These are phyloP conservation scores for Nothocercus julius DNA, from an alignment of 2,113 vertebrate species.

Conservation along the genomic window DNA sequence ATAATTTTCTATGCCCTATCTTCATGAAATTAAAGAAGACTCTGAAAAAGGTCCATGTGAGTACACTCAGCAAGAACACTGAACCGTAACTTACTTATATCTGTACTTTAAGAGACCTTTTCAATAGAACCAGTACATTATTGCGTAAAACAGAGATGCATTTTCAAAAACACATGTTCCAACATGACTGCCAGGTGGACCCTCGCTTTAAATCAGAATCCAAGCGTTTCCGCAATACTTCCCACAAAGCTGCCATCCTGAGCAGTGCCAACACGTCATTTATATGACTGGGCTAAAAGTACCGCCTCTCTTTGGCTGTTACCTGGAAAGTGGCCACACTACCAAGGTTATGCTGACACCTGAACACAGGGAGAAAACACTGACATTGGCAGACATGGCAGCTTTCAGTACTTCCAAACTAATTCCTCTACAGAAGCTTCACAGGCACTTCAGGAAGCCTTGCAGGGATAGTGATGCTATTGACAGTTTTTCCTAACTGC, in stretches of 20 bases:
- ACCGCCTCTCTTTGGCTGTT: background rate
- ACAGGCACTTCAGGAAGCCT: background rate
- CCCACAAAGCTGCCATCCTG: accelerated
- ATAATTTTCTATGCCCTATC: background rate
- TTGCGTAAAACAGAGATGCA: background rate
- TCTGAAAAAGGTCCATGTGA: background rate
- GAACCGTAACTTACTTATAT: background rate
- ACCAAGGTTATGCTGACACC: background rate
- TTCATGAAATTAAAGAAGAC: background rate
- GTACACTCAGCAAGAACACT: background rate
- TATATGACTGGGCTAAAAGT: background rate
- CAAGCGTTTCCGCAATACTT: background rate
- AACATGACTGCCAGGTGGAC: background rate
- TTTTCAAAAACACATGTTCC: background rate
- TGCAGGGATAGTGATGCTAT: background rate
- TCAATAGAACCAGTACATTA: background rate
- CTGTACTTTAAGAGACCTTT: background rate
- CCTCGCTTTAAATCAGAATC: background rate
- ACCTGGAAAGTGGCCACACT: background rate
- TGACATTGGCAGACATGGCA: background rate
- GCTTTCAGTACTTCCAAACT: background rate
- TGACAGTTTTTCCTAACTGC: background rate
- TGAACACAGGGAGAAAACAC: background rate
- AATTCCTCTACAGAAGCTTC: background rate
- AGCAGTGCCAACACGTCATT: background rate